These are phyloP conservation scores for Chlamydotis undulata DNA, from an alignment of 2,113 vertebrate species.

Conservation along the genomic window DNA sequence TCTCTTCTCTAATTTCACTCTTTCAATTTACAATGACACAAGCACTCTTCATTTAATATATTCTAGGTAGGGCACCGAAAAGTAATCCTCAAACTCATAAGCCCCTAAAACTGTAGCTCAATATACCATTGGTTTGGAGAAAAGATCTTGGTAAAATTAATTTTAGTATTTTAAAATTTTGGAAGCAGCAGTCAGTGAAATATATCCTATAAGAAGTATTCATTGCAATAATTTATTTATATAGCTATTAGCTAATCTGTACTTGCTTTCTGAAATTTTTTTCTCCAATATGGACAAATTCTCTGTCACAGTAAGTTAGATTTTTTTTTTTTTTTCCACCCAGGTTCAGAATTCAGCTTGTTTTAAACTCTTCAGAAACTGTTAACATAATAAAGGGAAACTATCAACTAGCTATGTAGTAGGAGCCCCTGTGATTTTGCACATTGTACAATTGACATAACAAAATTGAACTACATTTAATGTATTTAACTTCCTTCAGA, in stretches of 20 bases:
- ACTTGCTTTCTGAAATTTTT: background rate
- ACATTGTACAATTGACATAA: background rate
- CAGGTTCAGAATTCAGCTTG: background rate
- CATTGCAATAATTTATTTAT: background rate
- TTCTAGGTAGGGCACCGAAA: background rate
- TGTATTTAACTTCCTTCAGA: background rate
- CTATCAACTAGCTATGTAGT: background rate
- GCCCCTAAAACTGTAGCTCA: background rate
- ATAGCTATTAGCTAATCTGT: background rate
- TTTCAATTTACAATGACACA: background rate
- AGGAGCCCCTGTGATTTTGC: background rate
- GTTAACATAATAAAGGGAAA: background rate
- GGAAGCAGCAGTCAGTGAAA: background rate
- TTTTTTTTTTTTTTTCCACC: background rate
- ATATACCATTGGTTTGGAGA: background rate
- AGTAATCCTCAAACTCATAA: background rate
- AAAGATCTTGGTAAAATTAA: background rate
- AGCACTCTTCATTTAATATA: background rate
- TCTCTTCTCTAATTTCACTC: background rate
- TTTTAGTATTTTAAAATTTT: background rate
- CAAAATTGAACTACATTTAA: background rate
- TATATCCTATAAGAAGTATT: background rate
- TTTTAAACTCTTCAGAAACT: background rate
- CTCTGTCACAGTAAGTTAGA: too few relatives aligned
- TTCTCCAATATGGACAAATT: background rate